Percentiles rank a stretch among this genome's conserved stretches.
phyloP scores from a whole-genome alignment of 2,888 invertebrate species.

The Apamea monoglypha region DNA sequence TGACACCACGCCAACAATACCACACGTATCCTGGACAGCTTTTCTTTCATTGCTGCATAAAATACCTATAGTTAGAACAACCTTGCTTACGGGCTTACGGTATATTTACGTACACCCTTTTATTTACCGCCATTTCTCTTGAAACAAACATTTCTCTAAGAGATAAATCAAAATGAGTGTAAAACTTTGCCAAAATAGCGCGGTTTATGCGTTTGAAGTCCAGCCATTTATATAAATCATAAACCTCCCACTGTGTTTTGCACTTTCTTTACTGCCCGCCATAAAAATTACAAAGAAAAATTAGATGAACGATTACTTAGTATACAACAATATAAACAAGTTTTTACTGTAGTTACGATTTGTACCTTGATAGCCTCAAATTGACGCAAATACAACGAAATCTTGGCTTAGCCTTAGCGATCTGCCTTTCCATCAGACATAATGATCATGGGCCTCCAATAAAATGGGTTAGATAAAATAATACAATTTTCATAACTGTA shows the following conservation, averaged over 20 bases:
- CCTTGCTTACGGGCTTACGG: slow-evolving; percentile 56
- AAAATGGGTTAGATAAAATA: background rate
- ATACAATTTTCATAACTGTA: background rate
- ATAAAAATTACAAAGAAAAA: slow-evolving; percentile 59
- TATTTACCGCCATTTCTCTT: background rate
- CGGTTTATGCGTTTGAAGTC: slow-evolving; percentile 2
- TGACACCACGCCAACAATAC: slow-evolving; percentile 77
- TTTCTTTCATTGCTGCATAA: slow-evolving; percentile 71
- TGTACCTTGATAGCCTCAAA: slow-evolving; percentile 47
- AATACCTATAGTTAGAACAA: slow-evolving; percentile 46
- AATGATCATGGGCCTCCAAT: slow-evolving; percentile 1
- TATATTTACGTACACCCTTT: slow-evolving; percentile 25
- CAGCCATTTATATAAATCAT: slow-evolving; percentile 22
- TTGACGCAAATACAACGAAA: slow-evolving; percentile 42
- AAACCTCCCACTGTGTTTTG: slow-evolving; percentile 23
- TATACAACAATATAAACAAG: slow-evolving; percentile 58
- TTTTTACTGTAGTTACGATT: slow-evolving; percentile 51
- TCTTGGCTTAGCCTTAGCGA: slow-evolving; percentile 17
- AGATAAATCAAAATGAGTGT: slow-evolving; percentile 20
- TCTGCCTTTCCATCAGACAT: slow-evolving; percentile 18
- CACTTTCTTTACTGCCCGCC: slow-evolving; percentile 47
- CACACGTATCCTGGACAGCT: slow-evolving; percentile 65
- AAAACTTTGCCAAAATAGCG: slow-evolving; percentile 29
- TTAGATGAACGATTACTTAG: slow-evolving; percentile 64
- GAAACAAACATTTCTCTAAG: slow-evolving; percentile 6